Evolutionary conservation across 2,888 invertebrate genomes (phyloP).

Genomic region (Cataglyphis livida): DNA sequence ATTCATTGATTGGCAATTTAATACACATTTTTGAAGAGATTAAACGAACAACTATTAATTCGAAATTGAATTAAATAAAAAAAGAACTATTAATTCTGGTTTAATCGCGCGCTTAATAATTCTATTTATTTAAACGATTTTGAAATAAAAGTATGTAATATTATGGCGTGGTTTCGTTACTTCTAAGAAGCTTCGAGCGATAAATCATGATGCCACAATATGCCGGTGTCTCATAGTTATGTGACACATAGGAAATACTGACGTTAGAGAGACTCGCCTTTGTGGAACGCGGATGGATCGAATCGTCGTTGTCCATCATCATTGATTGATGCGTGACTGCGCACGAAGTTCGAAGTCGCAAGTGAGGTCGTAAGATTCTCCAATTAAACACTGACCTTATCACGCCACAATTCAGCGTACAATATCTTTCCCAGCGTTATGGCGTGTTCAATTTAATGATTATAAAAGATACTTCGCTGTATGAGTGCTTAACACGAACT

Average conservation of each 20-base stretch:
- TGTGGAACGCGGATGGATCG: constrained; percentile 48
- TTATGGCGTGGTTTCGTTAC: constrained; percentile 7
- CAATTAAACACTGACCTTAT: constrained; percentile 47
- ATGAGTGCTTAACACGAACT: constrained; percentile 3
- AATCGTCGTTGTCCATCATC: constrained; percentile 49
- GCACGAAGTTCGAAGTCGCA: constrained; percentile 24
- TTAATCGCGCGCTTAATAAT: background rate
- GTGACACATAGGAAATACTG: constrained; percentile 38
- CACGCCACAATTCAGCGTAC: constrained; percentile 10
- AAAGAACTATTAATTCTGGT: background rate
- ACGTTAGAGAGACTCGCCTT: constrained; percentile 52
- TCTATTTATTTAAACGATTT: background rate
- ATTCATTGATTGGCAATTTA: constrained; percentile 10
- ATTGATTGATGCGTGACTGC: constrained; percentile 57
- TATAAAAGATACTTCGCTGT: constrained; percentile 25
- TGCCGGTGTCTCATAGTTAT: constrained; percentile 1
- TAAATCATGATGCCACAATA: constrained; percentile 19
- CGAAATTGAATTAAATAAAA: background rate
- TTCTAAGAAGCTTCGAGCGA: background rate
- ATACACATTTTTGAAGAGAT: constrained; percentile 3
- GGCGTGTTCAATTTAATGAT: constrained; percentile 37
- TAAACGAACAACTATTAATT: background rate
- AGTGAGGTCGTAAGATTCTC: constrained; percentile 36
- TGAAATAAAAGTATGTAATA: background rate
- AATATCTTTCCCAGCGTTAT: constrained; percentile 16